These are phyloP conservation scores for Dermatemys mawii DNA, from an alignment of 2,113 vertebrate species.

Conservation along the genomic window DNA sequence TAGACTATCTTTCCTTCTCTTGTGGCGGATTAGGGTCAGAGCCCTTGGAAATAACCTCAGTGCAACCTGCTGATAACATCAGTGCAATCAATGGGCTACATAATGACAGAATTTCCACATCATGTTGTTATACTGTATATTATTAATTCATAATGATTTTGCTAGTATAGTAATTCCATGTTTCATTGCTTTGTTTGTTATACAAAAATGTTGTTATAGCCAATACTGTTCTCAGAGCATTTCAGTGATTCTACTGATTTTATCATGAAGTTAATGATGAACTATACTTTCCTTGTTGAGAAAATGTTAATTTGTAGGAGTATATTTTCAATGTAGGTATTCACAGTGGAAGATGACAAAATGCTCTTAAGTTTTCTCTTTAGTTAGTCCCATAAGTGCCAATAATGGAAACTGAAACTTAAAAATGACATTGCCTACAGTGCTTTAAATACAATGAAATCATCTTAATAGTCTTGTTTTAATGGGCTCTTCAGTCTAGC, in stretches of 20 bases:
- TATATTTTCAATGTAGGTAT: constrained; percentile 7
- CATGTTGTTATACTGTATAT: background rate
- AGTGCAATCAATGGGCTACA: background rate
- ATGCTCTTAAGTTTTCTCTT: background rate
- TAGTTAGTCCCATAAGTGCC: background rate
- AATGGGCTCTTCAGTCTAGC: no score
- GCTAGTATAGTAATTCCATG: constrained; percentile 28
- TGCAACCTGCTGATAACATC: background rate
- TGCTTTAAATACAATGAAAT: constrained; percentile 33
- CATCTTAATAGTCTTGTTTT: background rate
- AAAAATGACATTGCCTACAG: constrained; percentile 13
- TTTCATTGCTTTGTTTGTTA: constrained; percentile 53
- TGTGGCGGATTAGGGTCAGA: background rate
- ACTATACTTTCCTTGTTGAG: constrained; percentile 36
- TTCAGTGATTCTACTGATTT: constrained; percentile 5
- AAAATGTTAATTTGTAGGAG: constrained; percentile 14
- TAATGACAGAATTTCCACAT: background rate
- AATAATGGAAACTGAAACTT: constrained; percentile 14
- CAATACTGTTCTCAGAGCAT: constrained; percentile 35
- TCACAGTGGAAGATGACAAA: constrained; percentile 30
- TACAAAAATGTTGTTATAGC: background rate
- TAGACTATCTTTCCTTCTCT: background rate
- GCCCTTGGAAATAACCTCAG: background rate
- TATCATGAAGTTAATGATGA: constrained; percentile 46
- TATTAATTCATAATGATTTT: constrained; percentile 41